Percentiles rank a stretch among this genome's conserved stretches.
Conservation (phyloP, 1,140 invertebrate genomes). For the Paraescarpia echinospica region DNA sequence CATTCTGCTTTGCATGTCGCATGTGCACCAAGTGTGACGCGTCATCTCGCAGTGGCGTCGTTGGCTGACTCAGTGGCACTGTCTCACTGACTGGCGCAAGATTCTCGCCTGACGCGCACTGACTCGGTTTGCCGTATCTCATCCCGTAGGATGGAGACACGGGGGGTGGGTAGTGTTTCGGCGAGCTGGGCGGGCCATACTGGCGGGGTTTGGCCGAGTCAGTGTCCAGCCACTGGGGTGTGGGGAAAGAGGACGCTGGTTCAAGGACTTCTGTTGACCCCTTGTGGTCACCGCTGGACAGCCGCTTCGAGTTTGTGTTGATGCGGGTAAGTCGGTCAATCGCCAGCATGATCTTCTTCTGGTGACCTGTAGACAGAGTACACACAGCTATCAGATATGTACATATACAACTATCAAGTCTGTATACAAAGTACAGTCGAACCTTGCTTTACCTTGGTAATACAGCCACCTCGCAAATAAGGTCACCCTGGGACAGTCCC, state of each 20-base stretch:
- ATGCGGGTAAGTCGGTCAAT: slow-evolving; percentile 97
- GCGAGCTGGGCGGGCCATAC: not conserved
- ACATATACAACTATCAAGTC: not conserved
- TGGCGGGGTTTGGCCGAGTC: not conserved
- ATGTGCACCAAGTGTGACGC: slow-evolving; percentile 8
- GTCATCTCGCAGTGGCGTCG: not conserved
- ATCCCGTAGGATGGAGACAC: not conserved
- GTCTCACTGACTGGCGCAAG: not conserved
- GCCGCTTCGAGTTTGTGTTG: slow-evolving; percentile 43
- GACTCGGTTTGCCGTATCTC: not conserved
- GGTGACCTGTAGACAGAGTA: slow-evolving; percentile 74
- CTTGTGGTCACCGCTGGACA: slow-evolving; percentile 17
- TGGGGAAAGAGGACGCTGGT: slow-evolving; percentile 12
- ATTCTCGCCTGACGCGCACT: not conserved
- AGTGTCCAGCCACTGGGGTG: slow-evolving; percentile 11
- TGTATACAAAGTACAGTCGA: too few relatives aligned
- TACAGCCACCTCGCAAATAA: too few relatives aligned
- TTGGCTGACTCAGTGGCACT: not conserved
- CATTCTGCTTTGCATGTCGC: slow-evolving; percentile 28
- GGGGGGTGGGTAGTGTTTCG: not conserved
- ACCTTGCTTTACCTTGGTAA: too few relatives aligned
- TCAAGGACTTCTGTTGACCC: not conserved
- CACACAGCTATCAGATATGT: not conserved
- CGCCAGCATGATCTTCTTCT: slow-evolving; percentile 96
- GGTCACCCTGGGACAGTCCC: too few relatives aligned